Conservation (phyloP, 2,888 invertebrate genomes). For the Drosophila bunnanda region DNA sequence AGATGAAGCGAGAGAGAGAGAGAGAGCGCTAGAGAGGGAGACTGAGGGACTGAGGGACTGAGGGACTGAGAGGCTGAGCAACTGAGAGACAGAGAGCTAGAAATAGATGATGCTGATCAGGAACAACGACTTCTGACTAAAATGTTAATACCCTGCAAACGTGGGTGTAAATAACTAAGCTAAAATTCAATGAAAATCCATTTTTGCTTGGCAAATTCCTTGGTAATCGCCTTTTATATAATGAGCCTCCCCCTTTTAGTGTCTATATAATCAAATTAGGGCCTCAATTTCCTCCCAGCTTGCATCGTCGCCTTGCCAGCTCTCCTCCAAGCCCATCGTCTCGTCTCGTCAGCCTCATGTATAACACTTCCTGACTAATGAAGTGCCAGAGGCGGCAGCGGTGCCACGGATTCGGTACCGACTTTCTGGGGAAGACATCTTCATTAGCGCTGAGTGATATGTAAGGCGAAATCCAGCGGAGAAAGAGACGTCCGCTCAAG, state of each 20-base stretch:
- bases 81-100: too few relatives aligned
- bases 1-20: too few relatives aligned
- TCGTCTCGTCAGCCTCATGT: conserved; percentile 44
- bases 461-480: conserved; percentile 44
- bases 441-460: conserved; percentile 71
- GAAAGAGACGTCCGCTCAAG: conserved; percentile 38
- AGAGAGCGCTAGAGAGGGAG: too few relatives aligned
- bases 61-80: too few relatives aligned
- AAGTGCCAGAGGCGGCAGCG: conserved; percentile 49
- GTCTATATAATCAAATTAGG: conserved; percentile 65
- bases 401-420: conserved; percentile 40
- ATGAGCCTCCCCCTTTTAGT: conserved; percentile 39
- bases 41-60: too few relatives aligned
- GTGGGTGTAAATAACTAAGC: background rate
- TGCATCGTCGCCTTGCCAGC: conserved; percentile 36
- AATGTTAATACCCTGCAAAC: too few relatives aligned
- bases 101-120: too few relatives aligned
- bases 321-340: background rate
- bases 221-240: conserved; percentile 49
- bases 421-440: conserved; percentile 59
- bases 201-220: background rate
- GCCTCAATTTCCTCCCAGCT: conserved; percentile 54
- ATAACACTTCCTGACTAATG: conserved; percentile 79
- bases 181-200: background rate
- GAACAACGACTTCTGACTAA: too few relatives aligned